Base-by-base conservation (phyloP, 1,140 invertebrate genomes). In the Caerostris darwini region DNA sequence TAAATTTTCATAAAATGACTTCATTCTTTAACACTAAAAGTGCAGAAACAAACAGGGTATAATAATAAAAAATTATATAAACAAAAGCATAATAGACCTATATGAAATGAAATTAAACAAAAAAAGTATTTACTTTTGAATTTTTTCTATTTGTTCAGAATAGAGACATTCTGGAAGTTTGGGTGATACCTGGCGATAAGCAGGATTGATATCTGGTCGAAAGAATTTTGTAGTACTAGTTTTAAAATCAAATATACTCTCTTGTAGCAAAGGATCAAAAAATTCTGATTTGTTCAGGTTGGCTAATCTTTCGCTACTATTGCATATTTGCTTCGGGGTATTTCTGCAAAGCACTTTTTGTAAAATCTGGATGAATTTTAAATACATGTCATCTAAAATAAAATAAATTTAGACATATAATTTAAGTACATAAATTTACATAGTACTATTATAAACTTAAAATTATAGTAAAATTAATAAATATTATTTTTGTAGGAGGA, bases 331-430 rank as follows among this genome's bases (percentile, higher is more conserved):
- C 8, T n/a, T 53, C 17, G 3, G 61, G 6, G 19, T 59, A 4
- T 54, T 61, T 71, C 81, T 88, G 57, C 54, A 81, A n/a, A 94
- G 19, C 3, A 71, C n/a, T 17, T 12, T 94, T 53, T 88, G 69
- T 71, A 94, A 56, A 61, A 94, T 82, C 4, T 82, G 12, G 10
- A 94, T 58, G 64, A 94, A 94, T 64, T 94, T 94, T n/a, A 54
- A 77, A 57, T 82, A 89, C 50, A 94, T 19, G 5, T 88, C 69
- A 5, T 86, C 92, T 94, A 53, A 61, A 87, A 93, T 50, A 7
- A 81, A 64, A 64, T 53, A 53, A 14, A 5, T 7, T 4, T 67
- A 14, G 10, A 64, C 58, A 88, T n/a, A 50, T 77, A 4, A 77
- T 3, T 61, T 61, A 19, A n/a, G 6, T 5, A 34, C 34, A 34